Evolutionary conservation across 2,113 vertebrate genomes (phyloP).

Genomic region (Hippoglossus stenolepis): DNA sequence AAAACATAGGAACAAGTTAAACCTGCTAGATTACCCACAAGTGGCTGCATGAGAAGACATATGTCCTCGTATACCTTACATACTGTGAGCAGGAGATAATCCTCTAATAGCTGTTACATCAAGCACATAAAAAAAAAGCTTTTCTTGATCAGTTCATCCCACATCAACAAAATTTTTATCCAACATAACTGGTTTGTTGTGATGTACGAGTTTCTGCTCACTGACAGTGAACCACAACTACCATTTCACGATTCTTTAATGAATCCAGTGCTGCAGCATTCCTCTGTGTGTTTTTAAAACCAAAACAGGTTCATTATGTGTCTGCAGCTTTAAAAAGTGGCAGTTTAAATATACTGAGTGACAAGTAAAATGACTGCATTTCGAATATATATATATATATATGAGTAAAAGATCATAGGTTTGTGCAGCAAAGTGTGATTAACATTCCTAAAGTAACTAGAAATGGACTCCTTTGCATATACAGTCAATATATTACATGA

Average conservation of each 20-base stretch:
- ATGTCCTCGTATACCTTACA: too few species aligned
- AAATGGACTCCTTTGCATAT: too few species aligned
- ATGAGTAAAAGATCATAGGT: neutral
- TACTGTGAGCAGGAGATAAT: too few species aligned
- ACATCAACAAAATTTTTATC: too few species aligned
- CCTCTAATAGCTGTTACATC: too few species aligned
- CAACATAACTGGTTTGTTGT: neutral
- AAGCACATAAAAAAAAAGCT: neutral
- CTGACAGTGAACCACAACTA: neutral
- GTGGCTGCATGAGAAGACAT: too few species aligned
- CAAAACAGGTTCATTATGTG: neutral
- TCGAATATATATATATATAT: neutral
- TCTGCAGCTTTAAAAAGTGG: neutral
- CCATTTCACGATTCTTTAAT: neutral
- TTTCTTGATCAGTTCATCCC: too few species aligned
- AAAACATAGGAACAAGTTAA: neutral
- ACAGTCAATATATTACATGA: too few species aligned
- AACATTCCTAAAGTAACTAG: neutral
- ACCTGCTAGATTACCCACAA: too few species aligned
- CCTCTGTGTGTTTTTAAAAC: neutral
- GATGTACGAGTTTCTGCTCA: neutral
- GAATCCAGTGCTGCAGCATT: neutral
- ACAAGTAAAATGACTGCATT: neutral
- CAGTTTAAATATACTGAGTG: neutral
- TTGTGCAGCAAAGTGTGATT: neutral